phyloP scores from a whole-genome alignment of 2,797 vertebrate genomes.

The Eupleurogrammus muticus region DNA sequence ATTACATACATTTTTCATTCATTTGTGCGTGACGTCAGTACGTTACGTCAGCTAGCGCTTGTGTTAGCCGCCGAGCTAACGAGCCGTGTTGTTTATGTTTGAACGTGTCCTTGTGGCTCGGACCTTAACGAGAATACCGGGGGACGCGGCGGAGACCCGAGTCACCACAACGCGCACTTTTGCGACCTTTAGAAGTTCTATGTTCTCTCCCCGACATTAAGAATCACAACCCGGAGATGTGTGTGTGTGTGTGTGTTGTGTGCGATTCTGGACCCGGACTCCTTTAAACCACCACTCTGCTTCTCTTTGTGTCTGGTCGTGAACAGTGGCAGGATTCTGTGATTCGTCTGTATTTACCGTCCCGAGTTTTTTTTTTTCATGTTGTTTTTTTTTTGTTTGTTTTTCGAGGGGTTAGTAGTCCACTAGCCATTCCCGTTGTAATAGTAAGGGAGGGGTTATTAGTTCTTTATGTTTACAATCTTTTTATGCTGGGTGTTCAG shows the following conservation, averaged over 20 bases:
- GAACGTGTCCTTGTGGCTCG: slow-evolving; percentile 38
- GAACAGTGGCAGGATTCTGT: neutral
- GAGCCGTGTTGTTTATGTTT: slow-evolving; percentile 64
- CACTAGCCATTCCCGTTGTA: slow-evolving; percentile 6
- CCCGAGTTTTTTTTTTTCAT: slow-evolving; percentile 3
- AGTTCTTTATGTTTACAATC: slow-evolving; percentile 65
- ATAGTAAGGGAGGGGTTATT: neutral
- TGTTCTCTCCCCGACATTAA: neutral
- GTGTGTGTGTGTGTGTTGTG: slow-evolving; percentile 2
- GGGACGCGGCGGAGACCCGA: neutral
- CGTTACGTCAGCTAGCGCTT: slow-evolving; percentile 24
- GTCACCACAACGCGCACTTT: neutral
- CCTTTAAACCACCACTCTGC: slow-evolving; percentile 9
- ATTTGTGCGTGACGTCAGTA: neutral
- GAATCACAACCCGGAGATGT: neutral
- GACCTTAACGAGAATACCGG: neutral
- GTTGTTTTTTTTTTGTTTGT: neutral
- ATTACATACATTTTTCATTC: slow-evolving; percentile 25
- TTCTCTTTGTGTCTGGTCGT: neutral
- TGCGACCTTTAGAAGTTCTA: neutral
- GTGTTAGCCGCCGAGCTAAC: slow-evolving; percentile 47
- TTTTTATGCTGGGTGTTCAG: slow-evolving; percentile 19
- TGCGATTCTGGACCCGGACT: neutral
- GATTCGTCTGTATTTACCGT: slow-evolving; percentile 13
- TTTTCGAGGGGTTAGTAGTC: neutral